phyloP scores from a whole-genome alignment of 2,888 invertebrate genomes.

The Oscheius sp. region DNA sequence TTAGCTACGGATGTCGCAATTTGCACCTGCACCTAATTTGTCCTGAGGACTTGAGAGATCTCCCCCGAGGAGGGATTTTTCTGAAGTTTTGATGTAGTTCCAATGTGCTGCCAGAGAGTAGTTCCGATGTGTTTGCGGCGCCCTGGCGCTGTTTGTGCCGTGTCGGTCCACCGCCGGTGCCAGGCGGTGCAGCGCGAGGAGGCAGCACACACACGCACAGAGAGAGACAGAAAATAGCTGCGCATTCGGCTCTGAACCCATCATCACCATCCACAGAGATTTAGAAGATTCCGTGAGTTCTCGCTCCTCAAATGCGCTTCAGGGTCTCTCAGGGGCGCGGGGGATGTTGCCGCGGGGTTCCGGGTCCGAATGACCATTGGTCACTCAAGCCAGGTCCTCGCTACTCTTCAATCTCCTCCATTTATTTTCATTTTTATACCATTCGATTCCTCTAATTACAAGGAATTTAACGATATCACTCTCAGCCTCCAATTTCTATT shows the following conservation, averaged over 20 bases:
- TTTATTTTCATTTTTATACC: not conserved
- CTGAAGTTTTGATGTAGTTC: not conserved
- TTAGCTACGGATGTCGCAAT: not conserved
- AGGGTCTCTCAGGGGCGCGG: no score
- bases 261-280: not conserved
- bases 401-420: not conserved
- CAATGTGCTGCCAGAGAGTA: not conserved
- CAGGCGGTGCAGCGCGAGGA: conserved; percentile 17
- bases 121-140: conserved; percentile 3
- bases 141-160: not conserved
- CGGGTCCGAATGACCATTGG: not conserved
- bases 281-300: not conserved
- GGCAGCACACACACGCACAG: conserved; percentile 10
- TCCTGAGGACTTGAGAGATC: not conserved
- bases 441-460: not conserved
- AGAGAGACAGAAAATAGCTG: conserved; percentile 19
- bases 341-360: no score
- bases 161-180: conserved; percentile 17
- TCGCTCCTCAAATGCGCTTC: no score
- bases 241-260: conserved; percentile 13
- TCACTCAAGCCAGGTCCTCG: not conserved
- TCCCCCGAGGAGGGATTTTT: not conserved
- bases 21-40: conserved; percentile 11
- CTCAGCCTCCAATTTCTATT: not conserved
- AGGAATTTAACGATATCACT: not conserved